phyloP scores from a whole-genome alignment of 1,140 invertebrate genomes.

The Ceratitis capitata region DNA sequence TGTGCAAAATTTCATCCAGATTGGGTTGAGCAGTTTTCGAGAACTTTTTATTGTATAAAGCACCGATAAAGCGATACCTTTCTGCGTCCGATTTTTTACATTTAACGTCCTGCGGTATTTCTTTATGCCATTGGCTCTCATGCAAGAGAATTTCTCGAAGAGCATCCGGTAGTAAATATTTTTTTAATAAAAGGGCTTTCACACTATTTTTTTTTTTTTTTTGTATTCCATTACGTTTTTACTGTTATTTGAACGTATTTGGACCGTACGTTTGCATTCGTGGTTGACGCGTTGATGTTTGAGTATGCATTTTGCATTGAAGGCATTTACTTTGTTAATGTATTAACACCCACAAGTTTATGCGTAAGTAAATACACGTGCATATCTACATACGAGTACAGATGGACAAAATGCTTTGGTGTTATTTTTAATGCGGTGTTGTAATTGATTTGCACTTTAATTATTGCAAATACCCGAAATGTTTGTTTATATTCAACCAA shows the following conservation, averaged over 20 bases:
- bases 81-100: too few species aligned
- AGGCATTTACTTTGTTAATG: neutral
- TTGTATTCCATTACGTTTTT: neutral
- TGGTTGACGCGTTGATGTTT: neutral
- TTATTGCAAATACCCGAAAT: slow-evolving; percentile 32
- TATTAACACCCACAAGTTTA: neutral
- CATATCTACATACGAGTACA: neutral
- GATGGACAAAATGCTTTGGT: neutral
- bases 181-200: neutral
- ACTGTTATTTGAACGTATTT: neutral
- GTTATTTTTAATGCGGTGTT: slow-evolving; percentile 33
- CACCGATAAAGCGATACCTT: too few species aligned
- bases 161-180: too few species aligned
- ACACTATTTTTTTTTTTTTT: neutral
- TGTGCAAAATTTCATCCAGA: too few species aligned
- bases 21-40: too few species aligned
- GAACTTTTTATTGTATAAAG: too few species aligned
- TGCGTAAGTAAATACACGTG: neutral
- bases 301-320: neutral
- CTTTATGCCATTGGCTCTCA: too few species aligned
- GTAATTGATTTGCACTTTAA: slow-evolving; percentile 41
- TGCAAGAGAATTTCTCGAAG: too few species aligned
- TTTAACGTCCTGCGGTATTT: too few species aligned
- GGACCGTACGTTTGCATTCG: neutral
- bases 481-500: slow-evolving; percentile 9